These are phyloP conservation scores for Lithophane ornitopus DNA, from an alignment of 2,888 invertebrate species.

Conservation along the genomic window DNA sequence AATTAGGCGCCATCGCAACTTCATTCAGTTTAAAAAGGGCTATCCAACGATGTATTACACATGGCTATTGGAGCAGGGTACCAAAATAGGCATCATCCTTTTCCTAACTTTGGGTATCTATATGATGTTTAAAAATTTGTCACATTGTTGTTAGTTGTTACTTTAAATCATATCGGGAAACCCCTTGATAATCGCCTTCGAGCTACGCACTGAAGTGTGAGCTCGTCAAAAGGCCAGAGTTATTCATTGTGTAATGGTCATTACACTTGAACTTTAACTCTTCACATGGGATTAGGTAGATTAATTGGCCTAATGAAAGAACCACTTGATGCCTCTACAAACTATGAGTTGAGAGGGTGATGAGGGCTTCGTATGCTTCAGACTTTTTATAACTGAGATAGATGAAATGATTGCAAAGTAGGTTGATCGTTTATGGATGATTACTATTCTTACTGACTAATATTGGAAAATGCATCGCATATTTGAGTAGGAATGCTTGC, in stretches of 20 bases:
- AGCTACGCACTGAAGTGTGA: constrained; percentile 7
- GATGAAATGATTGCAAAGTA: constrained; percentile 4
- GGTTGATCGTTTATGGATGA: neutral
- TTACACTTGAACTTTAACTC: constrained; percentile 56
- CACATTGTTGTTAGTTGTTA: no score
- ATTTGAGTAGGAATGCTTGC: neutral
- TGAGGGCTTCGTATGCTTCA: constrained; percentile 43
- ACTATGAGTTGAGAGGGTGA: constrained; percentile 46
- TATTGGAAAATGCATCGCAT: neutral
- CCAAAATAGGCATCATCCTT: no score
- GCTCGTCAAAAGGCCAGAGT: constrained; percentile 30
- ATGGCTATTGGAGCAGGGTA: no score
- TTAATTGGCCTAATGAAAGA: constrained; percentile 55
- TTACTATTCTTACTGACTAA: neutral
- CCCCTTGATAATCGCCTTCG: constrained; percentile 7
- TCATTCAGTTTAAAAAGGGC: no score
- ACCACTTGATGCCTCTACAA: constrained; percentile 51
- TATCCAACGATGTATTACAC: no score
- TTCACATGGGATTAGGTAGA: constrained; percentile 54
- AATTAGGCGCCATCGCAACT: no score
- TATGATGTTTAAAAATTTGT: neutral
- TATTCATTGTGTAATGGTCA: constrained; percentile 36
- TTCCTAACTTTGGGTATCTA: neutral
- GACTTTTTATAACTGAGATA: constrained; percentile 43
- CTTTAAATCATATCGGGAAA: constrained; percentile 1